Conservation (phyloP, 2,113 vertebrate species). For the human (Homo sapiens) region GRCh38 chr4:106627001-106627500, state of each 20-base stretch:
- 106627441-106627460: too few relatives aligned
- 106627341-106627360: slow-evolving; percentile 1
- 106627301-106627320: neutral
- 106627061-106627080: neutral
- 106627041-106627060: neutral
- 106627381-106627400: too few relatives aligned
- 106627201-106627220: slow-evolving; percentile 1
- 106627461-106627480: too few relatives aligned
- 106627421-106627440: too few relatives aligned
- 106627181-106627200: neutral
- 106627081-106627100: neutral
- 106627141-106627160: neutral
- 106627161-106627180: slow-evolving; percentile 11
- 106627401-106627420: too few relatives aligned
- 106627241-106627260: neutral
- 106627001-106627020: neutral
- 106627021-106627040: neutral
- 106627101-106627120: neutral
- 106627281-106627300: neutral
- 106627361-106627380: neutral
- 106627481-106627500: too few relatives aligned
- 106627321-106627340: neutral
- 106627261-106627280: neutral
- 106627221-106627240: slow-evolving; percentile 25
- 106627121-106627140: neutral